Evolutionary conservation across 1,140 invertebrate genomes (phyloP).

Genomic region (Dermatophagoides farinae): DNA sequence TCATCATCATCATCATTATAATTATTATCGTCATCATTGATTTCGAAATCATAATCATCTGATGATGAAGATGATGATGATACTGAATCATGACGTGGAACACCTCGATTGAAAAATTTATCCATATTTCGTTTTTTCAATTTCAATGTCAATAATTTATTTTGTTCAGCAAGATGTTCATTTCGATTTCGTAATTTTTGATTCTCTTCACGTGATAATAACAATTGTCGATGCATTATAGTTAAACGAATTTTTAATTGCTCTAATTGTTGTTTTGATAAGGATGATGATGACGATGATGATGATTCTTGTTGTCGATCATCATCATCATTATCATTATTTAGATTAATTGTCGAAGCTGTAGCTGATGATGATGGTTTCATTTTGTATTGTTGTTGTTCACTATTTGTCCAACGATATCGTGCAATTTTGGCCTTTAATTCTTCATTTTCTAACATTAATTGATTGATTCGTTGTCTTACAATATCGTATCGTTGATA

Average conservation of each 20-base stretch:
- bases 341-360: not conserved
- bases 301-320: not conserved
- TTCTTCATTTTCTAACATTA: slow-evolving; percentile 14
- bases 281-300: not conserved
- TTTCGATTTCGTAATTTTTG: too few relatives aligned
- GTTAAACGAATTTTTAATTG: not conserved
- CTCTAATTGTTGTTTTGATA: not conserved
- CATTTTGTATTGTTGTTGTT: not conserved
- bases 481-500: not conserved
- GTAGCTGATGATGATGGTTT: not conserved
- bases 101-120: too few relatives aligned
- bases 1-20: too few relatives aligned
- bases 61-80: too few relatives aligned
- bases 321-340: not conserved
- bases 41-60: too few relatives aligned
- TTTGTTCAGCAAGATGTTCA: too few relatives aligned
- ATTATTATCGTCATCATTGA: too few relatives aligned
- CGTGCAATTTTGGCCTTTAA: slow-evolving; percentile 9
- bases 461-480: slow-evolving; percentile 12
- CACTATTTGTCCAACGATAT: not conserved
- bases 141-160: too few relatives aligned
- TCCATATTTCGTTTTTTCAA: too few relatives aligned
- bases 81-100: too few relatives aligned
- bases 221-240: not conserved
- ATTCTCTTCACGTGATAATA: not conserved